Evolutionary conservation across 2,888 invertebrate species (phyloP).

Genomic region (Melangyna quadrimaculata): DNA sequence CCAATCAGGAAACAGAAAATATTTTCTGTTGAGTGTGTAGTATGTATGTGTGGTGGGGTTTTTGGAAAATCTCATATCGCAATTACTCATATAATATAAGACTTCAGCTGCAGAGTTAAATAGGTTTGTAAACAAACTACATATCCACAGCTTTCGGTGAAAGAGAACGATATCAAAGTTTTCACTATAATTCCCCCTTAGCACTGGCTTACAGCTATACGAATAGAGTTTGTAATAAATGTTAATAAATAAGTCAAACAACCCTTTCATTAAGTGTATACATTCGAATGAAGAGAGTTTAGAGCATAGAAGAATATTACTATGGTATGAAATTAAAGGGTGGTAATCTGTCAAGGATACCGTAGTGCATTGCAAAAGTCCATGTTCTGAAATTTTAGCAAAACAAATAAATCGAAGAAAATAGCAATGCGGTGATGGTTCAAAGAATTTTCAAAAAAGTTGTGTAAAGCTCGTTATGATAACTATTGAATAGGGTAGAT

Average conservation of each 20-base stretch:
- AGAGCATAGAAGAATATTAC: neutral
- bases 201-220: neutral
- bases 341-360: conserved; percentile 34
- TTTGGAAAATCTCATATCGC: conserved; percentile 13
- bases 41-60: neutral
- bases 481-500: neutral
- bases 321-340: neutral
- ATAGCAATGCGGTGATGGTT: neutral
- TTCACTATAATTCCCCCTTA: neutral
- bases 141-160: neutral
- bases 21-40: conserved; percentile 6
- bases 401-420: neutral
- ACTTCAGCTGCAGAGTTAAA: conserved; percentile 18
- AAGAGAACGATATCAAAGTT: neutral
- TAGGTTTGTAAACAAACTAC: neutral
- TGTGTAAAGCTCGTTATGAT: neutral
- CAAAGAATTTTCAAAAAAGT: neutral
- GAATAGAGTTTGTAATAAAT: conserved; percentile 29
- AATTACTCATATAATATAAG: conserved; percentile 47
- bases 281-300: neutral
- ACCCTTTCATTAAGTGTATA: neutral
- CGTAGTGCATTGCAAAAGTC: conserved; percentile 11
- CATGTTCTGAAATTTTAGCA: neutral
- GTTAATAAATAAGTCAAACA: conserved; percentile 33
- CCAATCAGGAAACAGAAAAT: conserved; percentile 36